Evolutionary conservation across 2,113 vertebrate species (phyloP), one percentile per base, ranked within the genome.

Genomic region (Sebastes fasciatus): DNA sequence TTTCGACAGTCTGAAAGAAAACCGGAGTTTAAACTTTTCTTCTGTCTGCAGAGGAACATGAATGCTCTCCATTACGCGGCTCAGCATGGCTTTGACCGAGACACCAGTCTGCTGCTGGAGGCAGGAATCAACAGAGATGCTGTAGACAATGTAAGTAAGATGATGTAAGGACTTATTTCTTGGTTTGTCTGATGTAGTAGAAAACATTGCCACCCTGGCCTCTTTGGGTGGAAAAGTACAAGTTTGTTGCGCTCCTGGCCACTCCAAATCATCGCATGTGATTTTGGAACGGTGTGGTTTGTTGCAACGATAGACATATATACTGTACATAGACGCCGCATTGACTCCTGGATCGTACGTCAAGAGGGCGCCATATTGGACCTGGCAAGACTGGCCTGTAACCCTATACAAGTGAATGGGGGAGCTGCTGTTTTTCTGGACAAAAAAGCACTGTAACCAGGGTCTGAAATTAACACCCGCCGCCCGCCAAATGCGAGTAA

Each of bases 11-110:
- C 4, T 57, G 17, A 63, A 11, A 52, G 23, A 43, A 34, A 14
- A 7, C 19, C n/a, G 0, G 8, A 26, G n/a, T 19, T 13, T n/a
- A 6, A 43, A 26, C 2, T 52, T 63, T 54, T 17, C 3, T 16
- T 23, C 0, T 73, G n/a, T 62, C 9, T 78, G 61, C 85, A 98
- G 97, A 97, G 91, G 79, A 94, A 94, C 13, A 95, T 94, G 95
- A 97, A 86, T 8, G 95, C 96, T 80, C 96, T 98, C 34, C 97
- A 99, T 86, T 97, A 96, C 0, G 93, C 94, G 6, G 96, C 96
- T 0, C 94, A 94, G 34, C 71, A 89, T 0, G 96, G 97, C 86
- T 94, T 91, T 0, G 91, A 95, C 75, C 94, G 94, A 23, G 85
- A 96, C 63, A 93, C 94, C 79, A 84, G 86, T 63, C 71, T 95